Conservation (phyloP, 2,797 vertebrate genomes). For the Dryobates pubescens region DNA sequence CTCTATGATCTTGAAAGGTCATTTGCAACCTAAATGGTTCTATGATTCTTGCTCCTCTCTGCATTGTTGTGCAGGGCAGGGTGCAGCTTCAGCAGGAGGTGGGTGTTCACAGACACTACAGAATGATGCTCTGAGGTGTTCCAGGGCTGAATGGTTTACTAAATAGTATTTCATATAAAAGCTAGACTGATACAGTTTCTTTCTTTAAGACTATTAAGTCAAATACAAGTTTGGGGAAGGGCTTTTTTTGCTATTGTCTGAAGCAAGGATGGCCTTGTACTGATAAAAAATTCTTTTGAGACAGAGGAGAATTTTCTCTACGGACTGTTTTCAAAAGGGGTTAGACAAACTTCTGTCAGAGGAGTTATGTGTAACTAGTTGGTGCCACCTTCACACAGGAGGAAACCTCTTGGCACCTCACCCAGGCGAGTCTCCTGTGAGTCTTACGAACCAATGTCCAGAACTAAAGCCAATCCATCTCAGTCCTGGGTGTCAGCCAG, state of each 20-base stretch:
- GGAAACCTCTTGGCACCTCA: neutral
- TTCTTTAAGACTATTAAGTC: neutral
- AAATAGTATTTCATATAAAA: neutral
- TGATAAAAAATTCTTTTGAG: neutral
- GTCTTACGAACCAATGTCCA: neutral
- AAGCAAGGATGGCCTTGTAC: neutral
- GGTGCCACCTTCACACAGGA: neutral
- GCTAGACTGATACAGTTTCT: neutral
- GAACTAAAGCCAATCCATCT: neutral
- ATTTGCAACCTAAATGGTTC: neutral
- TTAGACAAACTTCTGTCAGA: neutral
- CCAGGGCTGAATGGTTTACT: neutral
- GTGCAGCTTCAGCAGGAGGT: neutral
- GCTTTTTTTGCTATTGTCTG: neutral
- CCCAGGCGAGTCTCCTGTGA: neutral
- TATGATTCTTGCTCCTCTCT: neutral
- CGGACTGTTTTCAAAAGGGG: neutral
- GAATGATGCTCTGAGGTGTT: neutral
- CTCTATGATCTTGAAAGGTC: neutral
- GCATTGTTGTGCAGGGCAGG: neutral
- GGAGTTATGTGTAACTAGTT: neutral
- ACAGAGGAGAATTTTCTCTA: neutral
- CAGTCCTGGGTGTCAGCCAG: neutral
- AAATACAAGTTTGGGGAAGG: neutral
- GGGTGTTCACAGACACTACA: rapidly evolving